Percentiles rank a stretch among this genome's conserved stretches.
phyloP scores from a whole-genome alignment of 2,888 invertebrate genomes.

The Lacanobia oleracea region DNA sequence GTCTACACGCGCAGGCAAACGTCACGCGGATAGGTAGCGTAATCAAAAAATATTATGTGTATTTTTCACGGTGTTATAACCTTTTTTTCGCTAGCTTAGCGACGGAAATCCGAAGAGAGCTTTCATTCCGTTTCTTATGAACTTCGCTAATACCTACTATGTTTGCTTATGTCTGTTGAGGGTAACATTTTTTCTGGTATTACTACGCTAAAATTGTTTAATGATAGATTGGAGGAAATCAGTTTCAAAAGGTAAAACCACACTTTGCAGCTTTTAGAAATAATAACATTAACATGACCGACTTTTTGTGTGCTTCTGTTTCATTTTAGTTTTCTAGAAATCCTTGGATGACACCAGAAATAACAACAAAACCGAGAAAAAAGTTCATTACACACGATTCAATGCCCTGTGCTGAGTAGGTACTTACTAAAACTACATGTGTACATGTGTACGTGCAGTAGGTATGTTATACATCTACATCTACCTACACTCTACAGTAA shows the following conservation, averaged over 20 bases:
- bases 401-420: no score
- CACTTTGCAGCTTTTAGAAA: not conserved
- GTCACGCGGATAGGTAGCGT: slow-evolving; percentile 41
- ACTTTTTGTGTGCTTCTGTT: not conserved
- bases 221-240: not conserved
- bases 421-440: not conserved
- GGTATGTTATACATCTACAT: no score
- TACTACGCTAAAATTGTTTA: not conserved
- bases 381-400: no score
- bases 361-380: no score
- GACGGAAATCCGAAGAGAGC: slow-evolving; percentile 19
- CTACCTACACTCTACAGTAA: not conserved
- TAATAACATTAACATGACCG: not conserved
- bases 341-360: no score
- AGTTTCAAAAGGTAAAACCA: no score
- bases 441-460: no score
- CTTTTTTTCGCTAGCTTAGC: slow-evolving; percentile 43
- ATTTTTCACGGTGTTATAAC: slow-evolving; percentile 50
- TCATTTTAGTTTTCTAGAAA: no score
- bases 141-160: slow-evolving; percentile 17
- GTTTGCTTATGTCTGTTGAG: not conserved
- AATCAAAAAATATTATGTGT: slow-evolving; percentile 61
- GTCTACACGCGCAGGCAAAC: slow-evolving; percentile 33
- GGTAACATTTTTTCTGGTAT: slow-evolving; percentile 6
- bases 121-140: slow-evolving; percentile 30